These are phyloP conservation scores for Cebidichthys violaceus DNA, from an alignment of 2,113 vertebrate species.

Conservation along the genomic window DNA sequence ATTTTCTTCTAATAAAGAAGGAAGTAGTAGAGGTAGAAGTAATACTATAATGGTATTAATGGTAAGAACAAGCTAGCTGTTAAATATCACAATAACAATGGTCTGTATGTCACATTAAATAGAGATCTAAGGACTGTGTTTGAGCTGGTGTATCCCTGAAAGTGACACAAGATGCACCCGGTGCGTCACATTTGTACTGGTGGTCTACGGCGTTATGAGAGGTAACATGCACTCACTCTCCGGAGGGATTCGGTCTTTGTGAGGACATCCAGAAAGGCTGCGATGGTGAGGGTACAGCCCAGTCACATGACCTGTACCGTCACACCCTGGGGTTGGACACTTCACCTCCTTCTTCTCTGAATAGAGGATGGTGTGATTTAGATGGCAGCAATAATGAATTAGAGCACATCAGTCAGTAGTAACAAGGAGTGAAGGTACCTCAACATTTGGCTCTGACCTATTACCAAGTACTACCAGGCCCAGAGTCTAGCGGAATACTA, in stretches of 20 bases:
- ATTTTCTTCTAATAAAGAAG: neutral
- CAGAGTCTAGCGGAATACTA: neutral
- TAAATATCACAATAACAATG: neutral
- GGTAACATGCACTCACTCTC: constrained; percentile 86
- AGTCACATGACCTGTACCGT: constrained; percentile 96
- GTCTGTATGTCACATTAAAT: neutral
- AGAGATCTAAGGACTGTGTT: neutral
- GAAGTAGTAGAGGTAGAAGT: neutral
- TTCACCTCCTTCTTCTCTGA: constrained; percentile 96
- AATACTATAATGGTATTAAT: neutral
- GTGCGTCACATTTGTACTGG: no score
- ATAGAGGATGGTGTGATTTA: constrained; percentile 62
- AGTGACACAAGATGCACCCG: neutral
- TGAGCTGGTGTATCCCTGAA: neutral
- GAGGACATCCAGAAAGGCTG: constrained; percentile 97
- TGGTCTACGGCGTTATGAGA: no score
- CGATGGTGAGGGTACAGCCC: constrained; percentile 98
- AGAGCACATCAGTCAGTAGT: neutral
- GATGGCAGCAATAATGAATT: neutral
- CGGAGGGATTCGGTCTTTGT: constrained; percentile 98
- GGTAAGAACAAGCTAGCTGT: neutral
- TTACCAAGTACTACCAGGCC: neutral
- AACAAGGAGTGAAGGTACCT: neutral
- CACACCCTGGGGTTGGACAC: constrained; percentile 97
- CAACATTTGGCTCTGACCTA: neutral